Evolutionary conservation across 1,140 invertebrate genomes (phyloP), one percentile per base, ranked within the genome.

Genomic region (Pogonognathellus flavescens): DNA sequence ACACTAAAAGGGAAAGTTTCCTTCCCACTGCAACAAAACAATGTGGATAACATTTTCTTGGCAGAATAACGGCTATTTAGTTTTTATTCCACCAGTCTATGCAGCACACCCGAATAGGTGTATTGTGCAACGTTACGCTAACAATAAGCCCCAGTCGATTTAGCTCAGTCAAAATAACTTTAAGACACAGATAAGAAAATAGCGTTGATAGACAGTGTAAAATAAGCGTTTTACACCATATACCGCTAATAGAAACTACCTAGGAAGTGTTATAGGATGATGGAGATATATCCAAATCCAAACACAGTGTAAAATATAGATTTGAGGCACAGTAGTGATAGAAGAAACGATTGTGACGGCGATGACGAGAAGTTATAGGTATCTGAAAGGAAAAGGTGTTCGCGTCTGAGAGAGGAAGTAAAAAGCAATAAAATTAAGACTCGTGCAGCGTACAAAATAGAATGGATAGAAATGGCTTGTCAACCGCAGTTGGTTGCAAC

Each of bases 41-140:
- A 66, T 66, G 62, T 66, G 62, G 62, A 66, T 66, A 66, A 25
- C 62, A 66, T 66, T 49, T 76, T 76, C 70, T 76, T 76, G 70
- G 70, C 70, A 76, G 70, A 76, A 76, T 76, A 76, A 76, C 70
- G 31, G 70, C 70, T 76, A 76, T 76, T 76, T 76, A 76, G 31
- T 76, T 76, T 76, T 76, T 76, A 14, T 31, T 16, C 31, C 31
- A 41, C 1, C 1, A 41, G 31, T 13, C 14, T 50, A 16, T 50
- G 8, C 20, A 1, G 10, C 22, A 25, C 20, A 25, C 20, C 62
- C 25, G 1, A 41, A 41, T 41, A 41, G 1, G 31, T 41, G 31
- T 41, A 41, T 41, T 41, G 31, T 41, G 31, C 6, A 41, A 3
- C 6, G 31, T 41, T 1, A 41, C n/a, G n/a, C n/a, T n/a, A n/a